phyloP scores from a whole-genome alignment of 2,888 invertebrate genomes.

The Himalopsyche anomala region DNA sequence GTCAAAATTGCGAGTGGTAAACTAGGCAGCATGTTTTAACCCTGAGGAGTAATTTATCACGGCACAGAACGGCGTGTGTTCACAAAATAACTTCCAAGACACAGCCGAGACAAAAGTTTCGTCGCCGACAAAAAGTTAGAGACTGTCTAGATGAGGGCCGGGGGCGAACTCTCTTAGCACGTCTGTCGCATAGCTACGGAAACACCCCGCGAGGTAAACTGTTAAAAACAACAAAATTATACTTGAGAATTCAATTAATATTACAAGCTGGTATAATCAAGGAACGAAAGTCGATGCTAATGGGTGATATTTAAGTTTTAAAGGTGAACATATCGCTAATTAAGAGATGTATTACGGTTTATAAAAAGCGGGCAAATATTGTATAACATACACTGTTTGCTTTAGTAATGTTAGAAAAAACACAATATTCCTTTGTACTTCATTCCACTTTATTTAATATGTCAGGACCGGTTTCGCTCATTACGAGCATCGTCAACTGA shows the following conservation, averaged over 20 bases:
- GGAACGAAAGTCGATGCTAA: constrained; percentile 14
- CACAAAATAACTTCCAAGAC: constrained; percentile 13
- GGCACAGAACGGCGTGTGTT: neutral
- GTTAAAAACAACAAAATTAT: constrained; percentile 13
- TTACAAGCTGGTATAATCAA: neutral
- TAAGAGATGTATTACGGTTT: too few species aligned
- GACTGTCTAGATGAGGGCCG: constrained; percentile 20
- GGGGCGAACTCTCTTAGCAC: neutral
- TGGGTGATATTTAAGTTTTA: neutral
- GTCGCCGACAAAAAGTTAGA: constrained; percentile 26
- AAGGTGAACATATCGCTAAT: neutral
- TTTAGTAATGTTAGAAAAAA: too few species aligned
- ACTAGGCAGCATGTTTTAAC: neutral
- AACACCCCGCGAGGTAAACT: constrained; percentile 9
- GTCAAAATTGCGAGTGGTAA: constrained; percentile 16
- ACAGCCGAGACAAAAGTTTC: constrained; percentile 25
- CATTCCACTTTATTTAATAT: too few species aligned
- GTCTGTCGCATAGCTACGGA: constrained; percentile 14
- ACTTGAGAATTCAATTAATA: constrained; percentile 9
- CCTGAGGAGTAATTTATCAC: constrained; percentile 11
- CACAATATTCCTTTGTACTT: too few species aligned
- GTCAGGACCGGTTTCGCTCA: too few species aligned
- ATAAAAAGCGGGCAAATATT: too few species aligned
- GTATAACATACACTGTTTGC: too few species aligned
- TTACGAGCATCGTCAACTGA: too few species aligned